A percentile compares a stretch with the other conserved stretches of the same genome.
phyloP scores from a whole-genome alignment of 2,113 vertebrate genomes.

The Marmota monax region DNA sequence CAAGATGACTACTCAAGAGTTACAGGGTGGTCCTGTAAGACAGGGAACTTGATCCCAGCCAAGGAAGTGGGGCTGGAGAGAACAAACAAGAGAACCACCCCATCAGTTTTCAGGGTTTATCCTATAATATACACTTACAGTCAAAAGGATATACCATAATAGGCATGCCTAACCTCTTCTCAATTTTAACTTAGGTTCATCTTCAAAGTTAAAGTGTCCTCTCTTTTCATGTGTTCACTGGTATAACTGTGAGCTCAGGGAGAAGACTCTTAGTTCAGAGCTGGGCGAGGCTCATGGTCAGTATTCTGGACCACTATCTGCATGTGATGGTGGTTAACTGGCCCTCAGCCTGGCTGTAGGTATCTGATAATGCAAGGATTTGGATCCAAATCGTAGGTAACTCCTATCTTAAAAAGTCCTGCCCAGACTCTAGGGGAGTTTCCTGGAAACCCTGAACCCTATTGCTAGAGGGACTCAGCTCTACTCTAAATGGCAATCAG shows the following conservation, averaged over 20 bases:
- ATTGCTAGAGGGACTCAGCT: background rate
- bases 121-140: background rate
- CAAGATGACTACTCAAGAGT: background rate
- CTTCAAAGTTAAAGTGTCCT: background rate
- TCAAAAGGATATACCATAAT: conserved; percentile 15
- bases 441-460: conserved; percentile 49
- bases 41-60: background rate
- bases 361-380: conserved; percentile 75
- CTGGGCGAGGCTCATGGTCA: background rate
- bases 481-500: conserved; percentile 7
- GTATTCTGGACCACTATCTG: conserved; percentile 57
- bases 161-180: background rate
- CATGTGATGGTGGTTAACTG: conserved; percentile 43
- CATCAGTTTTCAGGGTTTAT: background rate
- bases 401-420: conserved; percentile 67
- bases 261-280: conserved; percentile 6
- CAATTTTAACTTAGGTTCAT: background rate
- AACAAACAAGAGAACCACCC: background rate
- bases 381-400: conserved; percentile 43
- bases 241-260: background rate
- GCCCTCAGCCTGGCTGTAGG: conserved; percentile 63
- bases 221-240: background rate
- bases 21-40: background rate
- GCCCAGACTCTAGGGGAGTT: conserved; percentile 13
- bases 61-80: background rate